These are phyloP conservation scores for Hylia prasina DNA, from an alignment of 2,113 vertebrate genomes.

Conservation along the genomic window DNA sequence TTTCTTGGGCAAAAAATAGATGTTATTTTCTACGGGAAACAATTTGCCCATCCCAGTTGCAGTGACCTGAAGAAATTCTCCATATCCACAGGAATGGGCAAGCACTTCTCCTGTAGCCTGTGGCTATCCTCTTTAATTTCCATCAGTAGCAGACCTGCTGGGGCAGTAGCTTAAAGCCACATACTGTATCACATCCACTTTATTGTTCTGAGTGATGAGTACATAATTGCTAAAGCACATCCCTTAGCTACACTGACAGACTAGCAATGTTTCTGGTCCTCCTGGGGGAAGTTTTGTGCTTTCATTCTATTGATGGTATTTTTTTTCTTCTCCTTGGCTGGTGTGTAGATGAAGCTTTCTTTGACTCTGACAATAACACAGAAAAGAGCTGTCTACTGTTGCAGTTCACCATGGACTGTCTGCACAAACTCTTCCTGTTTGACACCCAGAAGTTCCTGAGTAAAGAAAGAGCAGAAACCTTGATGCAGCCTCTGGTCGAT, in stretches of 20 bases:
- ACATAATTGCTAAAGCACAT: background rate
- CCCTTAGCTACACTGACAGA: background rate
- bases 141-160: background rate
- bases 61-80: background rate
- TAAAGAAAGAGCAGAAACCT: slow-evolving; percentile 84
- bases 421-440: slow-evolving; percentile 91
- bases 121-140: background rate
- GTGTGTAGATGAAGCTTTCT: slow-evolving; percentile 78
- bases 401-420: slow-evolving; percentile 78
- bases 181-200: background rate
- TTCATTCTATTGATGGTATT: background rate
- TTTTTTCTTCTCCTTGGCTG: background rate
- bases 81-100: background rate
- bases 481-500: slow-evolving; percentile 87
- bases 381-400: slow-evolving; percentile 84
- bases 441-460: slow-evolving; percentile 91
- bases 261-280: background rate
- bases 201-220: background rate
- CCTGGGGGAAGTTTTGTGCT: background rate
- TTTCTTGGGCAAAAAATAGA: background rate
- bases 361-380: slow-evolving; percentile 70
- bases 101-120: background rate
- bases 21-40: background rate
- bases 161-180: background rate
- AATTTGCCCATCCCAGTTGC: background rate